Evolutionary conservation across 2,888 invertebrate genomes (phyloP), one percentile per base, ranked within the genome.

Genomic region (Shargacucullia verbasci): DNA sequence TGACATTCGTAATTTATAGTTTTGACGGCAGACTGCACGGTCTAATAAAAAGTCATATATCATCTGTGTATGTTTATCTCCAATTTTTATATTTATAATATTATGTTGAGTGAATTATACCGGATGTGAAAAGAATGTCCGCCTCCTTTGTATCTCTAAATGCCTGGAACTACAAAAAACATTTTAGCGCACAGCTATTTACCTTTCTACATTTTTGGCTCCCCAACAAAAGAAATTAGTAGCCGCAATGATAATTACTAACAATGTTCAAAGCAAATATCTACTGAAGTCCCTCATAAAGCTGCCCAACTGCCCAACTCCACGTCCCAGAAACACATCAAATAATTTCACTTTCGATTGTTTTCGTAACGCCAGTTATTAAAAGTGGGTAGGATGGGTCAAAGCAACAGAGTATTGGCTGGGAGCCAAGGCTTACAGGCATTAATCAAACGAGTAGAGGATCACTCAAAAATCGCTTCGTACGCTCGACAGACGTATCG

Each of bases 381-480:
- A 82, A 81, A 80, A 80, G 76, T 80, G 76, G 59, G 63, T 71
- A 73, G 68, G 66, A 70, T 71, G 66, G 65, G 76, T 74, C 70
- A 73, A 73, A 80, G 81, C 76, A 80, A 77, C 81, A 77, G 73
- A 61, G 66, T 66, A 38, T 62, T 83, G 83, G 83, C 81, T 47
- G 10, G 10, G 12, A 14, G 76, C 82, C 82, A 83, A 56, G 15
- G 44, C 53, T 41, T 43, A 40, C 45, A 50, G 57, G 55, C 66
- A 72, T 86, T 81, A 76, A 86, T 86, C 86, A 87, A 78, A 79
- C 73, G 58, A 61, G 64, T 58, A 55, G 81, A 77, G 81, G 79
- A 88, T 88, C 89, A 86, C 87, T 89, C 87, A 86, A 80, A 82
- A 82, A 87, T 81, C 84, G 81, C 83, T 84, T 78, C 78, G 65